phyloP scores from a whole-genome alignment of 1,140 invertebrate genomes.

The Xylocopa sonorina region DNA sequence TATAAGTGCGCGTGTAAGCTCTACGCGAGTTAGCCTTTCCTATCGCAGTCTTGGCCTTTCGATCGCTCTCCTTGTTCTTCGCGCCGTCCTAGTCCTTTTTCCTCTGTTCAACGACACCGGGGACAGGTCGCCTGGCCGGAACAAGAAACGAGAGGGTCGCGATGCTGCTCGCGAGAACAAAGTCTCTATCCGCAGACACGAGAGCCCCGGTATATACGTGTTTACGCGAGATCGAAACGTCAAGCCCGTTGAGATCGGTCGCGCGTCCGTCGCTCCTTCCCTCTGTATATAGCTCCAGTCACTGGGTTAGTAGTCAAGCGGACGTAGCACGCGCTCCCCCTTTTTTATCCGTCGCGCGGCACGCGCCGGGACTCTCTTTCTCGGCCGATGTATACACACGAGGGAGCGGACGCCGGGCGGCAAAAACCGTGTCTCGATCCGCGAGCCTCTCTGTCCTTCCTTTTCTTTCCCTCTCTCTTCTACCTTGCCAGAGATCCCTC shows the following conservation, averaged over 20 bases:
- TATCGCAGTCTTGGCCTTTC: too few relatives aligned
- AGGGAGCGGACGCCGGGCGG: conserved; percentile 55
- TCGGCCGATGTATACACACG: conserved; percentile 40
- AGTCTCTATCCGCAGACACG: not conserved
- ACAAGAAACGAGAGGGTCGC: not conserved
- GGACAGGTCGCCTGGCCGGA: too few relatives aligned
- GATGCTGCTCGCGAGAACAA: not conserved
- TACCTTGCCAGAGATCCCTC: conserved; percentile 31
- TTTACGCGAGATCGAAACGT: conserved; percentile 10
- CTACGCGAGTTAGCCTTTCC: conserved; percentile 10
- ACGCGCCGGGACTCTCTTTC: conserved; percentile 50
- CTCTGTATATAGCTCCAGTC: conserved; percentile 12
- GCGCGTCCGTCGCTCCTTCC: conserved; percentile 8
- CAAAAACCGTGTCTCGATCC: conserved; percentile 53
- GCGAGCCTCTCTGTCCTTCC: conserved; percentile 41
- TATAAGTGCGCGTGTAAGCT: conserved; percentile 41
- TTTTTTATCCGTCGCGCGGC: conserved; percentile 54
- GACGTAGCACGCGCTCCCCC: conserved; percentile 50
- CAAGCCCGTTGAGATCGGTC: conserved; percentile 35
- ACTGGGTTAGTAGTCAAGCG: conserved; percentile 56
- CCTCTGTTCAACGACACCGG: too few relatives aligned
- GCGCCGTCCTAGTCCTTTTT: not conserved
- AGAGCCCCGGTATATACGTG: too few relatives aligned
- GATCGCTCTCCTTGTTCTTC: too few relatives aligned
- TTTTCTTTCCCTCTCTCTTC: conserved; percentile 27